Conservation (phyloP, 2,113 vertebrate genomes). For the Oxygymnocypris stewartii region DNA sequence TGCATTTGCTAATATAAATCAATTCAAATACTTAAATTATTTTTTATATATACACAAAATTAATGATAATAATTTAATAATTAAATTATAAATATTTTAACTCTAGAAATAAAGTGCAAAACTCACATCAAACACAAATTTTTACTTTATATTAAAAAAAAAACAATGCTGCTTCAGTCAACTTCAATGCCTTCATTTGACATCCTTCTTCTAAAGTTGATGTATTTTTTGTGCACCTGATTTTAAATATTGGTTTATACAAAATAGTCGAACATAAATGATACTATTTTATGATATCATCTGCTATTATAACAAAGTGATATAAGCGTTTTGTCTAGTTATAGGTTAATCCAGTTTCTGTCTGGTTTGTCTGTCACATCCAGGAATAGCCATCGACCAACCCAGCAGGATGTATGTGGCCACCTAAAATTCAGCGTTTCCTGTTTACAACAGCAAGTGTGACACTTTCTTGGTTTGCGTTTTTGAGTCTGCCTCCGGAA, state of each 20-base stretch:
- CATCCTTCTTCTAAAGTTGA: no score
- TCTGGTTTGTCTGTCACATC: conserved; percentile 51
- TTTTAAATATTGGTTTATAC: background rate
- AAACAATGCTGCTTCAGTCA: no score
- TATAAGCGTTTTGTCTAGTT: background rate
- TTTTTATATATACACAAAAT: no score
- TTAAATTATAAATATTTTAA: no score
- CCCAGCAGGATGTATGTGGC: conserved; percentile 64
- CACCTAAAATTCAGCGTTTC: conserved; percentile 70
- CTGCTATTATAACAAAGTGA: background rate
- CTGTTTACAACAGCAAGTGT: conserved; percentile 72
- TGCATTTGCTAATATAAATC: background rate
- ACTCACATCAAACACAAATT: background rate
- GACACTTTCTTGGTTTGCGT: conserved; percentile 61
- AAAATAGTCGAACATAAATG: background rate
- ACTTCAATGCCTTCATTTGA: no score
- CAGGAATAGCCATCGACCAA: conserved; percentile 67
- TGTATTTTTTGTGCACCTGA: background rate
- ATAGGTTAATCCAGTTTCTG: conserved; percentile 10
- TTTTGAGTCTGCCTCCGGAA: conserved; percentile 15
- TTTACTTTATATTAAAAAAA: no score
- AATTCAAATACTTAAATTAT: no score
- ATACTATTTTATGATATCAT: background rate
- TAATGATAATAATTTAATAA: no score
- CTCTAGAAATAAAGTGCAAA: no score